A percentile compares a stretch with the other conserved stretches of the same genome.
Evolutionary conservation across 1,140 invertebrate species (phyloP).

Genomic region (Arctopsyche grandis): DNA sequence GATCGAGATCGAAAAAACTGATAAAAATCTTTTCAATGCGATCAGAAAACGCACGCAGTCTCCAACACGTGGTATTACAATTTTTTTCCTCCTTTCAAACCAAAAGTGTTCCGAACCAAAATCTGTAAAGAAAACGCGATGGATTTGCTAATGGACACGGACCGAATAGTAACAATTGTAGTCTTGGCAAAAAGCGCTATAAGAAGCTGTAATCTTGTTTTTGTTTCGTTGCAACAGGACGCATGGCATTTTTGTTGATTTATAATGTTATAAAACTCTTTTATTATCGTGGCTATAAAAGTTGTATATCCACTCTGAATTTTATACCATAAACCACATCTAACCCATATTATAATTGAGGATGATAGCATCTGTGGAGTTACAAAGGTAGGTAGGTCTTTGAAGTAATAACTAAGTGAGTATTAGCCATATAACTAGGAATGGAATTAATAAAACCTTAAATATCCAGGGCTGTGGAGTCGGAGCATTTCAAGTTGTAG

Average conservation of each 20-base stretch:
- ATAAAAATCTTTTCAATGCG: slow-evolving; percentile 49
- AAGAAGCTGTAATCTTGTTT: neutral
- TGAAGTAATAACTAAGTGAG: no score
- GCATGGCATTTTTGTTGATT: neutral
- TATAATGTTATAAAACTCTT: no score
- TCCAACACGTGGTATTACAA: slow-evolving; percentile 33
- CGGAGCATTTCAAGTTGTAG: no score
- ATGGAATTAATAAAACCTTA: no score
- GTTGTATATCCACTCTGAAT: no score
- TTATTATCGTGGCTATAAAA: no score
- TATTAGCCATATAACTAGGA: no score
- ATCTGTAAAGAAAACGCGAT: neutral
- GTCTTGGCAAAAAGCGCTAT: neutral
- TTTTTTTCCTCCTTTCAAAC: slow-evolving; percentile 5
- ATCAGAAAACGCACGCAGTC: slow-evolving; percentile 31
- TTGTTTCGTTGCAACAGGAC: neutral
- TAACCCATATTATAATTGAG: no score
- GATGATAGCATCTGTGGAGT: no score
- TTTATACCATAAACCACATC: no score
- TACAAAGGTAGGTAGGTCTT: no score
- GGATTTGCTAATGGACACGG: slow-evolving; percentile 14
- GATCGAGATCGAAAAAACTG: slow-evolving; percentile 47
- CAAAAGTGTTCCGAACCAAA: neutral
- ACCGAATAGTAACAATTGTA: neutral
- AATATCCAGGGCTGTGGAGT: no score